A percentile compares a stretch with the other conserved stretches of the same genome.
Evolutionary conservation across 2,797 vertebrate genomes (phyloP).

Genomic region (Eptatretus atami): DNA sequence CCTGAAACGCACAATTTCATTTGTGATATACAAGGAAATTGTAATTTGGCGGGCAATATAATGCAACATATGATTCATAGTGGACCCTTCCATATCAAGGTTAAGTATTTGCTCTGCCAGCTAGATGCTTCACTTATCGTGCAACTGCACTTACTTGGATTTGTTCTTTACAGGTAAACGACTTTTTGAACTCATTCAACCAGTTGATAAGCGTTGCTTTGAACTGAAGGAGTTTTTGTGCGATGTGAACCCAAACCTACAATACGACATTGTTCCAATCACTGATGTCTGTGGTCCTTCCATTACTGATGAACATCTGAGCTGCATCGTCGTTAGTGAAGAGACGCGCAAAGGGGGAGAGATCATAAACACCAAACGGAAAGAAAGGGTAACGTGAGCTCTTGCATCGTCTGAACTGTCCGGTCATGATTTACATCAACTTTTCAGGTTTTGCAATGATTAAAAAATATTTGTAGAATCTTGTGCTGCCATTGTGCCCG

Average conservation of each 20-base stretch:
- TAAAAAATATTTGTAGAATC: no score
- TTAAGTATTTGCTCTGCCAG: no score
- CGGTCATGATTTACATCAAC: no score
- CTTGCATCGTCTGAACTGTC: background rate
- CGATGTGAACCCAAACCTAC: background rate
- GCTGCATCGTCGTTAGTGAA: constrained; percentile 1
- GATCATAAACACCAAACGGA: background rate
- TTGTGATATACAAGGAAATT: no score
- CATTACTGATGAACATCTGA: constrained; percentile 2
- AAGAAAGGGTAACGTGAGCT: background rate
- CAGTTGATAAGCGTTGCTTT: background rate
- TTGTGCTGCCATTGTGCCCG: no score
- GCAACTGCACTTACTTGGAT: no score
- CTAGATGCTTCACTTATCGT: no score
- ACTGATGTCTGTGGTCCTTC: constrained; percentile 1
- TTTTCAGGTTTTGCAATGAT: no score
- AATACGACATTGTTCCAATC: constrained; percentile 4
- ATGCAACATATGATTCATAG: no score
- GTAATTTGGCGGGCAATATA: no score
- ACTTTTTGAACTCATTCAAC: constrained; percentile 5
- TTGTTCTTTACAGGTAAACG: background rate
- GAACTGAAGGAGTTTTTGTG: background rate
- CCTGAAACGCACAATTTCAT: no score
- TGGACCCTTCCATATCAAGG: no score
- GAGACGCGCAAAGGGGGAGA: constrained; percentile 3